Base-by-base conservation (phyloP, 2,888 invertebrate species). In the Acronicta psi region DNA sequence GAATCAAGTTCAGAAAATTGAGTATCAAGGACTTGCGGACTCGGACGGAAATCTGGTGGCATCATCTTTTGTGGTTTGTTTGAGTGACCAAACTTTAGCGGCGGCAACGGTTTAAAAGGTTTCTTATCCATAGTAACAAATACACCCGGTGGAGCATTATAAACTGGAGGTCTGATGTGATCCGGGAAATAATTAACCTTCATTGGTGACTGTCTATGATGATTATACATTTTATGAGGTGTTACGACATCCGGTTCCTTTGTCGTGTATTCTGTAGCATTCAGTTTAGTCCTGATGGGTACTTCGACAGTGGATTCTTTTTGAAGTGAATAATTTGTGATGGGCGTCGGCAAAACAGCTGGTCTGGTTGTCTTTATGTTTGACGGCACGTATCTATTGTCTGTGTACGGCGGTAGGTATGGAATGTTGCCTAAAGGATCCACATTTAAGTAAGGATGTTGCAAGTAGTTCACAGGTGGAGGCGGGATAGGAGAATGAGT, bases 91-190 rank as follows among this genome's bases (percentile, higher is more conserved):
- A 79, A 72, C 60, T 93, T 93, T n/a, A 93, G 55, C 1, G 93
- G 93, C 13, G 94, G 94, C 91, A 94, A 85, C 8, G 94, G 94
- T 66, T 93, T 94, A 51, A 94, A 93, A 1, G 93, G 93, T 49
- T 94, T 94, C 65, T 93, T 94, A 57, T 94, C 93, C 92, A 92
- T 91, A 6, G 91, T 91, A 10, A 89, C 89, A 56, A 94, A 93
- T 3, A 94, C 89, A 29, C 94, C 94, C 0, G 93, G 94, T 0
- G 93, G 94, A 11, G 94, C 92, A 69, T 90, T 93, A 64, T 90
- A 93, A 11, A 94, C 83, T 5, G 93, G 93, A 4, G 93, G 92
- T 59, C 94, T 84, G 37, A 93, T 83, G 44, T 89, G 87, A 11
- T 93, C 92, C 2, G 86, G 77, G 59, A 88, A 85, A 60, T 91